Base-by-base conservation (phyloP, 2,888 invertebrate genomes). In the Drosophila peninsularis region DNA sequence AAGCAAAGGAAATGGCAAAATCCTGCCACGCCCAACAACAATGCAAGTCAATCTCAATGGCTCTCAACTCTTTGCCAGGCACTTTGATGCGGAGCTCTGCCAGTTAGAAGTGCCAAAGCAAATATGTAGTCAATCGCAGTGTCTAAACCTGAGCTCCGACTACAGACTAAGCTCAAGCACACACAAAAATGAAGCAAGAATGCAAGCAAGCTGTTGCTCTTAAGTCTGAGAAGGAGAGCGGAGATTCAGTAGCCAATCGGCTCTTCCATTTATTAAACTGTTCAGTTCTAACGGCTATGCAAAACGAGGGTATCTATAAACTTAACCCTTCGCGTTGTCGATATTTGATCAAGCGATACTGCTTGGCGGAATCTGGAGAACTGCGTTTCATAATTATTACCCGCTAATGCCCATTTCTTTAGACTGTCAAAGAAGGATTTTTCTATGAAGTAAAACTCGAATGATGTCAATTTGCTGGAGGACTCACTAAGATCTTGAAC, bases 71-170 rank as follows among this genome's bases (percentile, higher is more conserved):
- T 54, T 74, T 71, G 75, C 52, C 42, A 58, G 62, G 65, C 58
- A 32, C 71, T 62, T 32, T 24, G 45, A 66, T 50, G 34, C 63
- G 41, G 62, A 69, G 42, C 63, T 44, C 6, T 67, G 44, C 36
- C 52, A 41, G 45, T 55, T 53, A 50, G 53, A 77, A 72, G 74
- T 74, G 77, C 53, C 68, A 73, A 66, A 57, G 68, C 55, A 83
- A 74, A 76, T 70, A 79, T 49, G 45, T 36, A 78, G 64, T 65
- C 60, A 71, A 66, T 69, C 44, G 42, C 78, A 44, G 24, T 42
- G 37, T 32, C 10, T 44, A 42, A 41, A 34, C 24, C 44, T 44
- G 17, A 52, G 54, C 7, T 42, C 42, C 11, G 39, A n/a, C 34
- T 17, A 63, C 27, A 34, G 54, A 55, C n/a, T 34, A 47, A 60